phyloP scores from a whole-genome alignment of 2,888 invertebrate genomes.

The Trichogramma evanescens region DNA sequence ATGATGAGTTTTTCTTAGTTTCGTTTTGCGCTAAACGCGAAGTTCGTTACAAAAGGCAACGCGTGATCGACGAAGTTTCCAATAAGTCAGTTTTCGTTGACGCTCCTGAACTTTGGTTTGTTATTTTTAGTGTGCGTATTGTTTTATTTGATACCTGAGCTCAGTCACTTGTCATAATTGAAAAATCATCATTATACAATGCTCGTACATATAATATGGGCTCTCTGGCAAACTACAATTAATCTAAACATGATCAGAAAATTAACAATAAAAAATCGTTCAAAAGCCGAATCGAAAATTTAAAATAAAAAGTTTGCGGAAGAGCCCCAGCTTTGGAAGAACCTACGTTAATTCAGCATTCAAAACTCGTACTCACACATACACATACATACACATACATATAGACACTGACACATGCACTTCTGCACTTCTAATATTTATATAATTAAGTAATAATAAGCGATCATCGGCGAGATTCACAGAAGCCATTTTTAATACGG shows the following conservation, averaged over 20 bases:
- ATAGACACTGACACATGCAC: too few relatives aligned
- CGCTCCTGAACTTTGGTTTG: conserved; percentile 9
- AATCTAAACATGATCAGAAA: not conserved
- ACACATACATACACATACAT: too few relatives aligned
- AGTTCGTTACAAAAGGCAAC: conserved; percentile 44
- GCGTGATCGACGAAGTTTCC: conserved; percentile 33
- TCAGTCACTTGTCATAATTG: too few relatives aligned
- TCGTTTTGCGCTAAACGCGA: conserved; percentile 23
- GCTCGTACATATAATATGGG: too few relatives aligned
- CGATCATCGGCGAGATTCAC: conserved; percentile 27
- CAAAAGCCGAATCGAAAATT: not conserved
- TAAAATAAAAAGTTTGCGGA: not conserved
- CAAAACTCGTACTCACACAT: too few relatives aligned
- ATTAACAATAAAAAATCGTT: not conserved
- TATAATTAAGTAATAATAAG: too few relatives aligned
- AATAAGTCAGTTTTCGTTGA: conserved; percentile 19
- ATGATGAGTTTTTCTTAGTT: conserved; percentile 19
- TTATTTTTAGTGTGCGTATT: conserved; percentile 17
- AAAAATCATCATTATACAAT: too few relatives aligned
- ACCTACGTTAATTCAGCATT: too few relatives aligned
- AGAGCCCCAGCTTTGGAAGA: not conserved
- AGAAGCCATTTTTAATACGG: too few relatives aligned
- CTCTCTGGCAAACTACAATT: too few relatives aligned
- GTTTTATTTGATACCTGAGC: too few relatives aligned
- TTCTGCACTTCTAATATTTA: too few relatives aligned